These are phyloP conservation scores for Cephus spinipes DNA, from an alignment of 2,888 invertebrate species.

Conservation along the genomic window DNA sequence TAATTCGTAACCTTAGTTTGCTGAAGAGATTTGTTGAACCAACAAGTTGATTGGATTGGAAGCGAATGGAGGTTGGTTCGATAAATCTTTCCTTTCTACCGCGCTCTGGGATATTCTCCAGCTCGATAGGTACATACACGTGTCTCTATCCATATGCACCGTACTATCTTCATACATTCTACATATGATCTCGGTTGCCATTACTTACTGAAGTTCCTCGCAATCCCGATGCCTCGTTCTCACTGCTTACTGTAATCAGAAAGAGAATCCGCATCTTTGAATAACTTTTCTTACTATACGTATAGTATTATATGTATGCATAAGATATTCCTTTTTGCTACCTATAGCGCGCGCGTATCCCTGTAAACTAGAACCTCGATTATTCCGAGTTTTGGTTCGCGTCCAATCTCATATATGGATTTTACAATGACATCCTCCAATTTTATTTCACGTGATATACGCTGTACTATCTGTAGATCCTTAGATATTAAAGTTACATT, in stretches of 20 bases:
- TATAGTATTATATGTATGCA: neutral
- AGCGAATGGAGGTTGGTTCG: neutral
- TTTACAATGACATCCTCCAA: neutral
- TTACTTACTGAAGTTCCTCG: slow-evolving; percentile 28
- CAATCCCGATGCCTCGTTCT: slow-evolving; percentile 22
- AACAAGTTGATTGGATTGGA: neutral
- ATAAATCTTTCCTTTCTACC: neutral
- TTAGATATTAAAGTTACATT: neutral
- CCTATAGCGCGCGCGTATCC: neutral
- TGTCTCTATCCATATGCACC: neutral
- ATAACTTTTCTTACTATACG: neutral
- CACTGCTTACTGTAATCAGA: slow-evolving; percentile 38
- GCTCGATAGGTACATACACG: neutral
- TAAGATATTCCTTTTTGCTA: neutral
- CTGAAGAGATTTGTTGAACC: neutral
- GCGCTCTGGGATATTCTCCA: neutral
- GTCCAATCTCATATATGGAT: neutral
- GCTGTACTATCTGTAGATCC: neutral
- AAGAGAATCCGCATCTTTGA: slow-evolving; percentile 7
- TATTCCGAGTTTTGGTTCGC: neutral
- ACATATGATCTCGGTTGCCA: neutral
- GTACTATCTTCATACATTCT: neutral
- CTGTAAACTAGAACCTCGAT: neutral
- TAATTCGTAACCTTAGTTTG: neutral
- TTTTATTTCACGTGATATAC: neutral